Conservation (phyloP, 1,140 invertebrate genomes). For the Lamellibrachia luymesi region DNA sequence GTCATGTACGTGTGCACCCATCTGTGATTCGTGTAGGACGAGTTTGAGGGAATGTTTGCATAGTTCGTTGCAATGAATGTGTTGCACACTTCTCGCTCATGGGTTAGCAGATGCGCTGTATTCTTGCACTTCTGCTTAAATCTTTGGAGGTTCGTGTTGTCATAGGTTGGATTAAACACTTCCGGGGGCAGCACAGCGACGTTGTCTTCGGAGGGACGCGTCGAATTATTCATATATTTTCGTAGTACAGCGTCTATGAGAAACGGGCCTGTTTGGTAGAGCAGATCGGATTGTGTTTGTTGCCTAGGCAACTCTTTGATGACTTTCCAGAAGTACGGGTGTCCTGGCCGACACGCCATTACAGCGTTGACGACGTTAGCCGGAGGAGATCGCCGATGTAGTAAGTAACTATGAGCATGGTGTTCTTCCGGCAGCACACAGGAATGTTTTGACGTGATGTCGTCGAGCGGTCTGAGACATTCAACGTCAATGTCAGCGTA, state of each 20-base stretch:
- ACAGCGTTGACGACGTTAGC: constrained; percentile 22
- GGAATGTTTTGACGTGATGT: constrained; percentile 20
- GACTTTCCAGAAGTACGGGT: constrained; percentile 22
- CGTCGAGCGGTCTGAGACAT: constrained; percentile 21
- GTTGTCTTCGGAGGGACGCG: not conserved
- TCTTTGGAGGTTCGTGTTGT: too few species aligned
- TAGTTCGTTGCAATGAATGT: too few species aligned
- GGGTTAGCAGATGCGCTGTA: too few species aligned
- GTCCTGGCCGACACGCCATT: constrained; percentile 16
- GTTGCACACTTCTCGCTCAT: too few species aligned
- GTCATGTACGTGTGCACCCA: too few species aligned
- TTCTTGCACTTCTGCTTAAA: too few species aligned
- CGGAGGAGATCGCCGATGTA: not conserved
- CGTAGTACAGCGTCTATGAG: not conserved
- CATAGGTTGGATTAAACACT: too few species aligned
- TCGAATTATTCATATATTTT: constrained; percentile 1
- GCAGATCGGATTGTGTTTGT: not conserved
- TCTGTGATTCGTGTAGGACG: too few species aligned
- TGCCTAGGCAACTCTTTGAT: constrained; percentile 15
- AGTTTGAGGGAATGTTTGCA: too few species aligned
- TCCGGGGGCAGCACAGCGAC: too few species aligned
- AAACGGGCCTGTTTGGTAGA: constrained; percentile 2
- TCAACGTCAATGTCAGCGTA: constrained; percentile 28
- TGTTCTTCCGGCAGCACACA: constrained; percentile 22
- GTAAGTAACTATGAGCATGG: constrained; percentile 20